phyloP scores from a whole-genome alignment of 2,797 vertebrate species.

The Oophaga sylvatica region DNA sequence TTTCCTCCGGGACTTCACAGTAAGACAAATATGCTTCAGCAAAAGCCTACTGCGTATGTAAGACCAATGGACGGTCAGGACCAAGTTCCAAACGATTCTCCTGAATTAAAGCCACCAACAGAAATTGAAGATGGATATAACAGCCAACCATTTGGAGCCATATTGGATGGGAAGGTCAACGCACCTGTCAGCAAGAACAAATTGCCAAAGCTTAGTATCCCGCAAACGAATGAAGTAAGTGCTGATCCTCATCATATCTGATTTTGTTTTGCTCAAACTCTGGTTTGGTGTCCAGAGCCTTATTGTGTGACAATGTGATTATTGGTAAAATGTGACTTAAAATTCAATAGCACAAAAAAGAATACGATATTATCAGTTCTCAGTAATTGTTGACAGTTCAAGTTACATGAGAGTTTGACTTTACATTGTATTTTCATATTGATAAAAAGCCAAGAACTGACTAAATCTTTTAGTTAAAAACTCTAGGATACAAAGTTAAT shows the following conservation, averaged over 20 bases:
- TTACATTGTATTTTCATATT: background rate
- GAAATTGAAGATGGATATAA: slow-evolving; percentile 83
- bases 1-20: slow-evolving; percentile 86
- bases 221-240: slow-evolving; percentile 92
- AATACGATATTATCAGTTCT: background rate
- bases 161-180: slow-evolving; percentile 82
- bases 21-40: slow-evolving; percentile 85
- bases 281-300: background rate
- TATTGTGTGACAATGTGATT: background rate
- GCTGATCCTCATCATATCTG: background rate
- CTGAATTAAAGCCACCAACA: slow-evolving; percentile 85
- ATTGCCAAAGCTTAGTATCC: slow-evolving; percentile 91
- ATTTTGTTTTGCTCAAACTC: background rate
- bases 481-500: slow-evolving; percentile 53
- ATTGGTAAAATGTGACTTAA: background rate
- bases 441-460: background rate
- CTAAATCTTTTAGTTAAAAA: background rate
- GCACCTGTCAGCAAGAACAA: slow-evolving; percentile 85
- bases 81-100: slow-evolving; percentile 87
- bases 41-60: slow-evolving; percentile 92
- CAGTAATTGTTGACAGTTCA: background rate
- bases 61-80: slow-evolving; percentile 94
- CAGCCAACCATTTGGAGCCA: slow-evolving; percentile 81
- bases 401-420: too few species aligned
- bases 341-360: background rate